These are phyloP conservation scores for Apostichopus leukothele DNA, from an alignment of 53 echinoderm and acorn worm genomes.

Conservation along the genomic window DNA sequence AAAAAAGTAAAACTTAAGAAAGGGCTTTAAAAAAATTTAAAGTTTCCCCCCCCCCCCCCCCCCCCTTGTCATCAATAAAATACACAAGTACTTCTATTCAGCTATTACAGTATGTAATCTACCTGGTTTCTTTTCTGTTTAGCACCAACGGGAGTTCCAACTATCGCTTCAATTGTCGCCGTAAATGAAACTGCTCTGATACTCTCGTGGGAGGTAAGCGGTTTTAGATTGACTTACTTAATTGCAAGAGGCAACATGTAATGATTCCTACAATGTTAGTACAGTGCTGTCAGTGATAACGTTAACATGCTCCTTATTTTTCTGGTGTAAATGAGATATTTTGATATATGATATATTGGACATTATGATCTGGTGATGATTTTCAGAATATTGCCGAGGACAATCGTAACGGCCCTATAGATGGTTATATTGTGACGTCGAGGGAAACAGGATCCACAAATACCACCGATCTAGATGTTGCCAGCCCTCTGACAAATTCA, in stretches of 20 bases:
- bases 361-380: too few species aligned
- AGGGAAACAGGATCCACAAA: conserved; percentile 23
- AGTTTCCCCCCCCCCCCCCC: too few species aligned
- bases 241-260: too few species aligned
- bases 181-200: conserved; percentile 68
- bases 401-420: conserved; percentile 66
- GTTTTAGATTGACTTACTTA: too few species aligned
- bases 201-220: conserved; percentile 82
- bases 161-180: conserved; percentile 36
- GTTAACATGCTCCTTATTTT: too few species aligned
- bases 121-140: not conserved
- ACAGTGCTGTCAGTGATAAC: too few species aligned
- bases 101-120: not conserved
- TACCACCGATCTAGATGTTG: conserved; percentile 41
- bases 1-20: too few species aligned
- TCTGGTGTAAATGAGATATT: too few species aligned
- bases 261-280: too few species aligned
- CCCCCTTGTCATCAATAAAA: too few species aligned
- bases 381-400: conserved; percentile 60
- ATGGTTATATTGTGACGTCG: conserved; percentile 74
- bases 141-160: conserved; percentile 74
- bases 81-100: not conserved
- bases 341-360: too few species aligned
- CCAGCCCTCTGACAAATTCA: conserved; percentile 21
- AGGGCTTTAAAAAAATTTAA: too few species aligned